Percentiles rank a stretch among this genome's conserved stretches.
Evolutionary conservation across 2,797 vertebrate genomes (phyloP).

Genomic region (Phyllotis vaccarum): DNA sequence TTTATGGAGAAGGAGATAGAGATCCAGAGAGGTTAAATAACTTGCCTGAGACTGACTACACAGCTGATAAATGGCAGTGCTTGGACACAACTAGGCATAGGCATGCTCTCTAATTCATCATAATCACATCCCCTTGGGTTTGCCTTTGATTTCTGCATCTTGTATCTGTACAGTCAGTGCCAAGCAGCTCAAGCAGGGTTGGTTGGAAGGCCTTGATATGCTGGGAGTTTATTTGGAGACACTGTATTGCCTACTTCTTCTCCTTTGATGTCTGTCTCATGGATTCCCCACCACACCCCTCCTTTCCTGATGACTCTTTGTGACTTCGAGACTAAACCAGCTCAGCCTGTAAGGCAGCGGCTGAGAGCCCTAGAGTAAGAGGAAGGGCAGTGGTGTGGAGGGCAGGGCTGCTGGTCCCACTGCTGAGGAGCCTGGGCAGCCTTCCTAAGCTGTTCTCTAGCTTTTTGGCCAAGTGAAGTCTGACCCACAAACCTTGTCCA

Average conservation of each 20-base stretch:
- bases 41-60: not conserved
- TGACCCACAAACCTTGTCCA: not conserved
- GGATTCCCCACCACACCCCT: not conserved
- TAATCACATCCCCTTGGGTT: not conserved
- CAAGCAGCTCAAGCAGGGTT: not conserved
- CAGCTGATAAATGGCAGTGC: not conserved
- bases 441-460: not conserved
- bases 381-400: not conserved
- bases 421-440: not conserved
- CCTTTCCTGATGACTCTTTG: not conserved
- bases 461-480: not conserved
- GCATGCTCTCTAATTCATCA: not conserved
- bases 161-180: not conserved
- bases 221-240: not conserved
- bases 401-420: not conserved
- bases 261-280: not conserved
- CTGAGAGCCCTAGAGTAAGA: not conserved
- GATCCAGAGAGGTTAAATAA: conserved; percentile 7
- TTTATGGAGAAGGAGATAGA: conserved; percentile 39
- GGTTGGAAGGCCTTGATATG: not conserved
- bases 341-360: not conserved
- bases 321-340: conserved; percentile 52
- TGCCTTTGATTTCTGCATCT: not conserved
- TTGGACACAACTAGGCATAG: not conserved
- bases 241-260: not conserved